phyloP scores from a whole-genome alignment of 2,797 vertebrate genomes.

The Bryconaethiops microstoma region DNA sequence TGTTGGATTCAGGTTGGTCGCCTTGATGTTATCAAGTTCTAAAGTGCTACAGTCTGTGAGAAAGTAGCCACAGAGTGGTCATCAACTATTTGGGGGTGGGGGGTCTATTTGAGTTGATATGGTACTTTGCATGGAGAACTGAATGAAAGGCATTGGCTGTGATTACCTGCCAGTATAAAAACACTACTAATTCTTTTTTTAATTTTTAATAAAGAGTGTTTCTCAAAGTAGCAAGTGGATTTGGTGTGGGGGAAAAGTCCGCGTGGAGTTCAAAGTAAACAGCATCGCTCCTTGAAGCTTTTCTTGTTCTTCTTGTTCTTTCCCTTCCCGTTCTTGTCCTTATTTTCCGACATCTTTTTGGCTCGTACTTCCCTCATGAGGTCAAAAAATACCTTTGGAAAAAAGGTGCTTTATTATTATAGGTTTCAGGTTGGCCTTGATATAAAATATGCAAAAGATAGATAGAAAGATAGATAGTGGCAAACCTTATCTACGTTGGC shows the following conservation, averaged over 20 bases:
- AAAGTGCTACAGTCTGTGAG: constrained; percentile 64
- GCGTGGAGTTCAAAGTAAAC: constrained; percentile 87
- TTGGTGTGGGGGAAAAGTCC: constrained; percentile 57
- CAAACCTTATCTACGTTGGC: constrained; percentile 97
- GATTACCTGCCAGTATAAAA: constrained; percentile 58
- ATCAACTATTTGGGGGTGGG: constrained; percentile 42
- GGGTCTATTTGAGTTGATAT: constrained; percentile 31
- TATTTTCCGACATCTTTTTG: constrained; percentile 98
- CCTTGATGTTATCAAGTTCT: constrained; percentile 53
- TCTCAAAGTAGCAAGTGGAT: constrained; percentile 52
- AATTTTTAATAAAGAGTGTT: constrained; percentile 51
- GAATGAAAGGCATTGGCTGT: constrained; percentile 52
- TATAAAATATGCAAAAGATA: background rate
- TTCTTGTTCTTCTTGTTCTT: constrained; percentile 96
- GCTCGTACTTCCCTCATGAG: constrained; percentile 96
- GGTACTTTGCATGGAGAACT: constrained; percentile 50
- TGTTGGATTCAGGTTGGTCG: constrained; percentile 52
- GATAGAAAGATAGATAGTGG: background rate
- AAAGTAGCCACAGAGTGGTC: constrained; percentile 64
- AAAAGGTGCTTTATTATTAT: constrained; percentile 1
- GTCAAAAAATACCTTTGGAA: constrained; percentile 93
- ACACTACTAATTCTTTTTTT: constrained; percentile 33
- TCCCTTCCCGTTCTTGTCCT: constrained; percentile 98
- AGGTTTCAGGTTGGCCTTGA: background rate
- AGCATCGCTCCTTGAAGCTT: constrained; percentile 94